Percentiles rank a stretch among this genome's conserved stretches.
These are phyloP conservation scores for Halotydeus destructor DNA, from an alignment of 1,140 invertebrate species.

Conservation along the genomic window DNA sequence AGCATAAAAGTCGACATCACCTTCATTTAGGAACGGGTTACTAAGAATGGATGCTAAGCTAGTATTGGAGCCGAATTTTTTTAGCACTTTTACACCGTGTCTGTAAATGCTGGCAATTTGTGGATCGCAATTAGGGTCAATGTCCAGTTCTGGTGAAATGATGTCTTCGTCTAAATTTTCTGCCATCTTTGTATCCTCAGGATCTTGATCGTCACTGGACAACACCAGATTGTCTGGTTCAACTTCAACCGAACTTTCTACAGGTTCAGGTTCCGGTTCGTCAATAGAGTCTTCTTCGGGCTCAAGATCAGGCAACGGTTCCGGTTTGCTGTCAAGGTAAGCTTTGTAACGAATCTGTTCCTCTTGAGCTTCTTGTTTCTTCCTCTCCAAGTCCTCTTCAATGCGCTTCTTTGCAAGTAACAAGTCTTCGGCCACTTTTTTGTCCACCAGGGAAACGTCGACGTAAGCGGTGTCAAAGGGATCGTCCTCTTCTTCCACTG, in stretches of 20 bases:
- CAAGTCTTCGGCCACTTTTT: slow-evolving; percentile 40
- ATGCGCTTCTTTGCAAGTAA: background rate
- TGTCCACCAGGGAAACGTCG: slow-evolving; percentile 39
- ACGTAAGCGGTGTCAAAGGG: slow-evolving; percentile 21
- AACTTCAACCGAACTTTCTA: slow-evolving; percentile 4
- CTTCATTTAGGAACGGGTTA: slow-evolving; percentile 15
- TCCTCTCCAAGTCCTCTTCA: background rate
- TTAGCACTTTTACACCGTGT: too few species aligned
- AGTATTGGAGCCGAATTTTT: background rate
- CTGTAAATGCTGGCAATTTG: too few species aligned
- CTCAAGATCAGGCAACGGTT: slow-evolving; percentile 1
- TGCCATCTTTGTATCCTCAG: too few species aligned
- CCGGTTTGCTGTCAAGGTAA: too few species aligned
- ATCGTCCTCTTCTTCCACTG: slow-evolving; percentile 14
- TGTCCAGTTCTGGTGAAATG: too few species aligned
- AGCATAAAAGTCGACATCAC: slow-evolving; percentile 10
- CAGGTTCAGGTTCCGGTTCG: slow-evolving; percentile 19
- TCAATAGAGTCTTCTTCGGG: slow-evolving; percentile 9
- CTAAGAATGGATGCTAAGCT: slow-evolving; percentile 12
- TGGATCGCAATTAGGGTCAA: too few species aligned
- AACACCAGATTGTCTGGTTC: too few species aligned
- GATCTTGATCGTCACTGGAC: too few species aligned
- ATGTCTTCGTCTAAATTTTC: too few species aligned
- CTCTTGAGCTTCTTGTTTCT: too few species aligned
- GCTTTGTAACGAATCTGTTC: too few species aligned